A percentile compares a stretch with the other conserved stretches of the same genome.
These are phyloP conservation scores for Pseudocheirus occidentalis DNA, from an alignment of 2,797 vertebrate genomes.

Conservation along the genomic window DNA sequence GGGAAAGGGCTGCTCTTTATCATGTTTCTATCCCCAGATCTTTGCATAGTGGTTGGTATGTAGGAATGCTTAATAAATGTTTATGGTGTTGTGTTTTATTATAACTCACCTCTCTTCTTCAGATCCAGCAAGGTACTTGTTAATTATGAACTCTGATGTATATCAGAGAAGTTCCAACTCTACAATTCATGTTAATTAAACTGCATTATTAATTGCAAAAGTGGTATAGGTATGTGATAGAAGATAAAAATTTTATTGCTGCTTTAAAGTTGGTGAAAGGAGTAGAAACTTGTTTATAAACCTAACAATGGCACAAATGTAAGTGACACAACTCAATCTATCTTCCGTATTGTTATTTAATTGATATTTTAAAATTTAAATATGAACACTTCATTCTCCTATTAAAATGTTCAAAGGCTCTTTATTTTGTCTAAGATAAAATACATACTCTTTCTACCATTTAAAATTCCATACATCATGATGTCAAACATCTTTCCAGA, in stretches of 20 bases:
- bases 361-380: background rate
- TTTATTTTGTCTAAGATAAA: background rate
- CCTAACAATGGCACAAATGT: background rate
- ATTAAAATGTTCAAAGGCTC: background rate
- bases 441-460: background rate
- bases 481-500: background rate
- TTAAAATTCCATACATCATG: background rate
- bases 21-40: background rate
- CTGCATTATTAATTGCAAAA: background rate
- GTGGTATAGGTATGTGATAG: background rate
- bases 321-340: background rate
- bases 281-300: background rate
- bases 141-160: background rate
- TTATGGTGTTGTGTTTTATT: background rate
- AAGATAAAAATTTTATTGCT: background rate
- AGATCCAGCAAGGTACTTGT: background rate
- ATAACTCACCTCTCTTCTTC: background rate
- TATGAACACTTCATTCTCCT: background rate
- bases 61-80: background rate
- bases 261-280: background rate
- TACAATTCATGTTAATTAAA: background rate
- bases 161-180: background rate
- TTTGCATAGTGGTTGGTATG: background rate
- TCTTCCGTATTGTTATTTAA: background rate
- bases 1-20: background rate